phyloP scores from a whole-genome alignment of 2,113 vertebrate species.

The Marcusenius ussheri region DNA sequence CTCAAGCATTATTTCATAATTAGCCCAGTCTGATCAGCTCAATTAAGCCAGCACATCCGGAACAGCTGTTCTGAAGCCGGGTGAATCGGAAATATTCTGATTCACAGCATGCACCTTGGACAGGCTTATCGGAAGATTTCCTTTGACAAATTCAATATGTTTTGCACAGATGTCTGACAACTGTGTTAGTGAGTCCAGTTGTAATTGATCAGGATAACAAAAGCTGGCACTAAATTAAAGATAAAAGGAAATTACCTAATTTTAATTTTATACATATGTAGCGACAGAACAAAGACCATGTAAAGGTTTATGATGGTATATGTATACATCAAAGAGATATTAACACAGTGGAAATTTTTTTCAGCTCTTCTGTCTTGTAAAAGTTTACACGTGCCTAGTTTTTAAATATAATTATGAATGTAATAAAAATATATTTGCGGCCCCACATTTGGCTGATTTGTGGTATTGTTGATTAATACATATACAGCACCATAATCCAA shows the following conservation, averaged over 20 bases:
- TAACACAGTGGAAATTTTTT: neutral
- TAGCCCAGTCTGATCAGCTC: constrained; percentile 18
- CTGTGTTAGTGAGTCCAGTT: neutral
- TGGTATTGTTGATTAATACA: neutral
- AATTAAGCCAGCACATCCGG: constrained; percentile 24
- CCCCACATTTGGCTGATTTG: neutral
- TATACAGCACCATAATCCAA: neutral
- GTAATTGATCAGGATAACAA: neutral
- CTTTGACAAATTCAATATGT: constrained; percentile 17
- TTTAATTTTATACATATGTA: neutral
- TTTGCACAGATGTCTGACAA: constrained; percentile 14
- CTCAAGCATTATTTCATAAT: constrained; percentile 24
- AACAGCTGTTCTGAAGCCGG: neutral
- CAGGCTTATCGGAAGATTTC: neutral
- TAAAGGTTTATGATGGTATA: neutral
- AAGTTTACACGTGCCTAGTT: neutral
- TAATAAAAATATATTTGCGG: neutral
- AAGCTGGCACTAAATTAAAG: neutral
- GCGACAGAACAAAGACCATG: neutral
- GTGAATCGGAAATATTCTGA: constrained; percentile 12
- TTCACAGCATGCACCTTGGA: constrained; percentile 11
- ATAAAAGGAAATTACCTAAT: neutral
- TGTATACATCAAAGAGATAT: neutral
- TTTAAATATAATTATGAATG: neutral
- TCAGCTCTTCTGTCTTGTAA: neutral